Percentiles rank a stretch among this genome's conserved stretches.
phyloP scores from a whole-genome alignment of 2,797 vertebrate species.

The Brachyrhaphis roseni region DNA sequence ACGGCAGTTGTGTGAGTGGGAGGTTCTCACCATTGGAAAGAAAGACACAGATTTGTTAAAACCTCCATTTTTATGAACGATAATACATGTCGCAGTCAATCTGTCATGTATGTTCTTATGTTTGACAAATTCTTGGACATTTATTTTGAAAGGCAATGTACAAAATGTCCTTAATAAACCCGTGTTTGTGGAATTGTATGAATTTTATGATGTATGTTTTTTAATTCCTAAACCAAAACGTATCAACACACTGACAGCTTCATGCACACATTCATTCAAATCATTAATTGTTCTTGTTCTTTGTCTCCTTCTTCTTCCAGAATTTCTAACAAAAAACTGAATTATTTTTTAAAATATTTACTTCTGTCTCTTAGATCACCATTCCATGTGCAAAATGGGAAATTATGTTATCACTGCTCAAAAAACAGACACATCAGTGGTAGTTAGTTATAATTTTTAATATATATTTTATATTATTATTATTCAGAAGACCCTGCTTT shows the following conservation, averaged over 20 bases:
- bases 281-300: not conserved
- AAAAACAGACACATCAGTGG: not conserved
- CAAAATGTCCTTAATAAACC: not conserved
- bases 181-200: not conserved
- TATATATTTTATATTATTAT: too few relatives aligned
- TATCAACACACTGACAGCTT: not conserved
- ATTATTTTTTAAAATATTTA: not conserved
- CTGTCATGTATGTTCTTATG: not conserved
- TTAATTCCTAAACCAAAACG: not conserved
- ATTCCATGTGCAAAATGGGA: too few relatives aligned
- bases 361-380: too few relatives aligned
- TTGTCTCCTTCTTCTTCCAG: not conserved
- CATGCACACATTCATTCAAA: not conserved
- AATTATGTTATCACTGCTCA: not conserved
- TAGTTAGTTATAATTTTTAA: not conserved
- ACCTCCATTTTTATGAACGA: slow-evolving; percentile 25
- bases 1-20: slow-evolving; percentile 88
- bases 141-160: not conserved
- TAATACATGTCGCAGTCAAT: not conserved
- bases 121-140: not conserved
- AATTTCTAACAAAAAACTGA: not conserved
- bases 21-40: slow-evolving; percentile 65
- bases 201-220: not conserved
- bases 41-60: slow-evolving; percentile 76
- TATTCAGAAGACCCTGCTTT: too few relatives aligned